Base-by-base conservation (phyloP, 2,888 invertebrate genomes). In the Poecilus cupreus region DNA sequence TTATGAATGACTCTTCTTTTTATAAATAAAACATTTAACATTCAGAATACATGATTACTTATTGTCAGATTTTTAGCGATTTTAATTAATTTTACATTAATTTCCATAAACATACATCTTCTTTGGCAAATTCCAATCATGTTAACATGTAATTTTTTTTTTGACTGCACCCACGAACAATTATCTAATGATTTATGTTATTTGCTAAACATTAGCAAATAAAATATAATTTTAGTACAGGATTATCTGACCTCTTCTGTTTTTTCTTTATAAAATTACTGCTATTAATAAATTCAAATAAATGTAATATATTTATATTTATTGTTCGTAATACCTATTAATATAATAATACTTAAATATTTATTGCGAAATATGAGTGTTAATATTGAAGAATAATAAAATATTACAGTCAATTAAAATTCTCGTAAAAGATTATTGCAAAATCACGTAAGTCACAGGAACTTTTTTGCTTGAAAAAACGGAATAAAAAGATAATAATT, bases 41-140 rank as follows among this genome's bases (percentile, higher is more conserved):
- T 60, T 26, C 1, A 60, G 3, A 13, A 60, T n/a, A 60, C 11
- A 13, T 26, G 26, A 60, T 60, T 60, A 60, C 13, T 54, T 60
- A 60, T 60, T 60, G 60, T 68, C 68, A 68, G 13, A 68, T 37
- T 16, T 39, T 32, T 32, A 32, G 18, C n/a, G 37, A 39, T 37
- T 37, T 68, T 39, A 68, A 68, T 68, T 68, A 39, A 68, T 68
- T 37, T 68, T 64, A 24, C 13, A 16, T 64, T 37, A 39, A 68
- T 60, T 60, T 26, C 60, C 60, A 60, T 60, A 54, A 54, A 54
- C 20, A 60, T 26, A 24, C 13, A 26, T 26, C 26, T 22, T 26
- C 11, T 43, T 54, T 2, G 24, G 13, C 60, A 60, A 60, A 60
- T 60, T 60, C 22, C n/a, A n/a, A 13, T 26, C 10, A 60, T 60